Evolutionary conservation across 2,888 invertebrate genomes (phyloP).

Genomic region (Netelia melanura): DNA sequence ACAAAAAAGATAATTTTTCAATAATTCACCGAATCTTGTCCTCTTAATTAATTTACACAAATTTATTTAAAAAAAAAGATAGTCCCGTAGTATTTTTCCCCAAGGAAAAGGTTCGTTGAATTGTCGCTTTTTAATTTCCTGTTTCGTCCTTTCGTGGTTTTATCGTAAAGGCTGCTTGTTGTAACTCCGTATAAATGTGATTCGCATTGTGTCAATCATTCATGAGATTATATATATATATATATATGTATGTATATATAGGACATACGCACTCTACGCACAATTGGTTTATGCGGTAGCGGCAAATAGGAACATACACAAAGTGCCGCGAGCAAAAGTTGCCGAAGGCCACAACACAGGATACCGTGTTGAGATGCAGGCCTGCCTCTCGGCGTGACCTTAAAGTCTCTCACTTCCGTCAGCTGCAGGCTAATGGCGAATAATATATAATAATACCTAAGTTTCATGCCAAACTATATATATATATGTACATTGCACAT

Average conservation of each 20-base stretch:
- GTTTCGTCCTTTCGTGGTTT: conserved; percentile 9
- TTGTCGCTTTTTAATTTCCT: background rate
- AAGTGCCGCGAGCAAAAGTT: conserved; percentile 58
- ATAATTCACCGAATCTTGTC: no score
- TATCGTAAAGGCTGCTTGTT: conserved; percentile 3
- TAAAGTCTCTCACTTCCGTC: conserved; percentile 82
- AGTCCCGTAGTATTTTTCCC: no score
- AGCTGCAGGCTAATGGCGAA: conserved; percentile 82
- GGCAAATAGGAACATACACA: conserved; percentile 10
- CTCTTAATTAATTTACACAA: no score
- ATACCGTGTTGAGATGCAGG: conserved; percentile 80
- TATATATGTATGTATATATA: background rate
- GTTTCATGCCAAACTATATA: conserved; percentile 39
- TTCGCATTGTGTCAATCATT: conserved; percentile 55
- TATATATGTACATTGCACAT: background rate
- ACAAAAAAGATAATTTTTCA: no score
- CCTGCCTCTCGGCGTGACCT: conserved; percentile 79
- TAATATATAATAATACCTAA: conserved; percentile 73
- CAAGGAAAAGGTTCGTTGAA: no score
- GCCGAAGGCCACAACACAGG: conserved; percentile 77
- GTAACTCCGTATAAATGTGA: conserved; percentile 22
- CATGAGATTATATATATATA: background rate
- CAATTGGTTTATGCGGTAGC: conserved; percentile 63
- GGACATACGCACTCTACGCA: conserved; percentile 46
- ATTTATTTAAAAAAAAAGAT: no score